These are phyloP conservation scores for Neotoma lepida DNA, from an alignment of 2,113 vertebrate species.

Conservation along the genomic window DNA sequence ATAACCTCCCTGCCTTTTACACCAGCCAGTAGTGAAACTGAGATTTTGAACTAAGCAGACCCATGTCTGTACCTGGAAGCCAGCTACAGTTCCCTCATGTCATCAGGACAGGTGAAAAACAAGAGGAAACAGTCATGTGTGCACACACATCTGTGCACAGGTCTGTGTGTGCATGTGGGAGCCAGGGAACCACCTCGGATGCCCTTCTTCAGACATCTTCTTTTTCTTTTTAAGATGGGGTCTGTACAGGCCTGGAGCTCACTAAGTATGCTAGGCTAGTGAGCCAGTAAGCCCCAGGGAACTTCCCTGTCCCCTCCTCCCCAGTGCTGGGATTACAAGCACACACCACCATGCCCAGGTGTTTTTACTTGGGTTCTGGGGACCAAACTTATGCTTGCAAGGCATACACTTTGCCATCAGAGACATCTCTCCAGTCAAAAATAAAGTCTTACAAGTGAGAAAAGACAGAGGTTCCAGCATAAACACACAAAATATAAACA, in stretches of 20 bases:
- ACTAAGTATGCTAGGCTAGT: not conserved
- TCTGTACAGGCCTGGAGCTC: not conserved
- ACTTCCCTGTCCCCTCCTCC: too few relatives aligned
- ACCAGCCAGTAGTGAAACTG: not conserved
- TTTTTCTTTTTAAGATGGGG: not conserved
- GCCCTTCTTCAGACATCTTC: not conserved
- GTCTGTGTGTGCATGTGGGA: not conserved
- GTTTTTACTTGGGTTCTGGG: not conserved
- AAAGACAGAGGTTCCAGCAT: not conserved
- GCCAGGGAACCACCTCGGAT: not conserved
- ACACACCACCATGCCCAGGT: not conserved
- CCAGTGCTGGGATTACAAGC: not conserved
- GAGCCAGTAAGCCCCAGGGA: not conserved
- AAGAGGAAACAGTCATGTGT: not conserved
- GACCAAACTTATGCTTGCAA: not conserved
- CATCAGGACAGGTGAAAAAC: not conserved
- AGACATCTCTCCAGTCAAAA: not conserved
- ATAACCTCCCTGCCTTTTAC: not conserved
- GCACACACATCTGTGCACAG: not conserved
- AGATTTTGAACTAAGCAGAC: not conserved
- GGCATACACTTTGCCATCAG: not conserved
- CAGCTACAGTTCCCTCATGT: not conserved
- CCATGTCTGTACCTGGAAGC: not conserved
- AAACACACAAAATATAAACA: not conserved
- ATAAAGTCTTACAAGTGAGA: not conserved